Evolutionary conservation across 2,113 vertebrate genomes (phyloP), one percentile per base, ranked within the genome.

Genomic region (Saccopteryx leptura): DNA sequence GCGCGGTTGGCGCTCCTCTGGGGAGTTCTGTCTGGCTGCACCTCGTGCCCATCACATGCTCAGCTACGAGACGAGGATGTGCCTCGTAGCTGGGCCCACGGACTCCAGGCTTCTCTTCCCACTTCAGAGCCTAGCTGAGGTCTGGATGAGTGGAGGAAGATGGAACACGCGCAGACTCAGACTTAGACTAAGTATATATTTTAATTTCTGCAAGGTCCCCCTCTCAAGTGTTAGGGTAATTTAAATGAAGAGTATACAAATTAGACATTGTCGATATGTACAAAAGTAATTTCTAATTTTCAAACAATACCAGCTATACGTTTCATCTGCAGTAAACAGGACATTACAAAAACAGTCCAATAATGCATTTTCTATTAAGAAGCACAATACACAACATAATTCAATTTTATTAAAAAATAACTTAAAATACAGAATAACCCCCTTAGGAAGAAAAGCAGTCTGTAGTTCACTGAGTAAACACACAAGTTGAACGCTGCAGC

Each of bases 201-300:
- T 98, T 96, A 96, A 65, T 96, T 96, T 97, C 96, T 91, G 81
- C 95, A 96, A 97, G 94, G 65, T 0, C 0, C 56, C 97, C 83
- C 82, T 72, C 96, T 84, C 84, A n/a, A 93, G 81, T 78, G 93
- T 78, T 74, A 81, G 78, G 0, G 82, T 60, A 82, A 92, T 87
- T 82, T 90, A 84, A 88, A 54, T 84, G 96, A 95, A 90, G 79
- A 66, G 81, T 14, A 97, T 96, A 98, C 94, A 98, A 96, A 98
- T 93, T 63, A 96, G 95, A 91, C 50, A 86, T 68, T 91, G 86
- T 90, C 95, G 95, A 80, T 98, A 97, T 93, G 90, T 98, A 98
- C 98, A 98, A 98, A 98, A 98, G 94, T 97, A 96, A 98, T 97
- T 98, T 97, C 97, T 98, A 93, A 58, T 87, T 96, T 93, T 83